Conservation (phyloP, 2,113 vertebrate genomes). For the Xyliphius kryptos region DNA sequence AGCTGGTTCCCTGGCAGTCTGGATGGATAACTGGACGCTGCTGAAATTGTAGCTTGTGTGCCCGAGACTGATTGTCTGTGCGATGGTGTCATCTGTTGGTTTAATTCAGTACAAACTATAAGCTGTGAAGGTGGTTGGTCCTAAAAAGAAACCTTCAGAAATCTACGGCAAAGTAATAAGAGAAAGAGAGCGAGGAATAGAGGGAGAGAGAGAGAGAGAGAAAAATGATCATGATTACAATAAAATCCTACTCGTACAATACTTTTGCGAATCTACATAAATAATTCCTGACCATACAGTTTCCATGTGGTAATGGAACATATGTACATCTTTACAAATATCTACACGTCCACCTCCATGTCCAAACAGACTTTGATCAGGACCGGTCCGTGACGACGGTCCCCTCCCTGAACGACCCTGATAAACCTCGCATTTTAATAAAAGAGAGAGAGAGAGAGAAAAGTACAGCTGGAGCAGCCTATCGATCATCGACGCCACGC, state of each 20-base stretch:
- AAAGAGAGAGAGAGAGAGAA: not conserved
- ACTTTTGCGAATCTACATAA: slow-evolving; percentile 73
- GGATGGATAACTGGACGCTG: too few species aligned
- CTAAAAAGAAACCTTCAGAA: slow-evolving; percentile 64
- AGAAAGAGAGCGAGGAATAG: not conserved
- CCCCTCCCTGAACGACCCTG: slow-evolving; percentile 41
- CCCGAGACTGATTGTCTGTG: slow-evolving; percentile 66
- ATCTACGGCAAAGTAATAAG: slow-evolving; percentile 53
- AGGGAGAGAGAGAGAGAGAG: slow-evolving; percentile 34
- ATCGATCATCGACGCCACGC: slow-evolving; percentile 2
- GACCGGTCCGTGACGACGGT: slow-evolving; percentile 5
- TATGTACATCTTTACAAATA: slow-evolving; percentile 74
- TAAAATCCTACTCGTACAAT: slow-evolving; percentile 75
- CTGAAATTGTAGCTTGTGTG: slow-evolving; percentile 19
- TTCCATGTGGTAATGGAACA: slow-evolving; percentile 45
- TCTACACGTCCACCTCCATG: slow-evolving; percentile 65
- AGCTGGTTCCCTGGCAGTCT: too few species aligned
- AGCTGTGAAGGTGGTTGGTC: slow-evolving; percentile 68
- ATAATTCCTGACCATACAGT: slow-evolving; percentile 78
- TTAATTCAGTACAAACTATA: slow-evolving; percentile 54
- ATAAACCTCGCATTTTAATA: not conserved
- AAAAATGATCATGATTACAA: slow-evolving; percentile 78
- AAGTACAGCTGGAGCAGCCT: slow-evolving; percentile 1
- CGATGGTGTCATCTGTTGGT: slow-evolving; percentile 37
- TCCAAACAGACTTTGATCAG: slow-evolving; percentile 23